Evolutionary conservation across 2,113 vertebrate species (phyloP), one percentile per base, ranked within the genome.

Genomic region (Tupaia tana): DNA sequence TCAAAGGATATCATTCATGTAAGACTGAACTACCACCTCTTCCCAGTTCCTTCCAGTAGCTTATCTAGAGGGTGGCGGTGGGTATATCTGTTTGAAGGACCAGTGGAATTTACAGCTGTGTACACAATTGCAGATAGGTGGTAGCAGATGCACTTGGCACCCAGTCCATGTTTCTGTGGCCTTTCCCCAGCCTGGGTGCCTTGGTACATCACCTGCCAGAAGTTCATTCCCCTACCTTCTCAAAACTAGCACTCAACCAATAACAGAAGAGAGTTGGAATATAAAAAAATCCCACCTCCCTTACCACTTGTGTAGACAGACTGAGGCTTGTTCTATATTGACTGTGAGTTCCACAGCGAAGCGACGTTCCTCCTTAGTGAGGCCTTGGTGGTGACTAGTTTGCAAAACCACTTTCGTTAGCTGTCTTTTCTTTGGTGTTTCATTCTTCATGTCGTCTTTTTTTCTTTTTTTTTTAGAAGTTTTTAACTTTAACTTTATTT

Each of bases 301-400:
- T 73, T 19, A 22, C 20, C 54, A 4, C 54, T 31, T 25, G 34
- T 2, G 10, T 52, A 13, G 61, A 22, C 16, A 7, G 13, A 66
- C 6, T 1, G 31, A 88, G 29, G 64, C 6, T 0, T 2, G 4
- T n/a, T 56, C 64, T n/a, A 8, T 25, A 0, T 19, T n/a, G 75
- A 16, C 19, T 88, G 8, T 16, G 63, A 94, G 86, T 19, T 73
- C 9, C 43, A 15, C 27, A 43, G 4, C 6, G 58, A 64, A 73
- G n/a, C 24, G 20, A 15, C 20, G 31, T 11, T 43, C 54, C 3
- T 43, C 43, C 43, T 6, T 43, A 24, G 29, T 22, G 80, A 43
- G 43, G 8, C 54, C 20, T 0, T 64, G 69, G 20, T n/a, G 27
- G 69, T 27, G 64, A 78, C 69, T 31, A 25, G 20, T 74, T 91